These are phyloP conservation scores for Cyanoliseus patagonus DNA, from an alignment of 2,113 vertebrate genomes.

Conservation along the genomic window DNA sequence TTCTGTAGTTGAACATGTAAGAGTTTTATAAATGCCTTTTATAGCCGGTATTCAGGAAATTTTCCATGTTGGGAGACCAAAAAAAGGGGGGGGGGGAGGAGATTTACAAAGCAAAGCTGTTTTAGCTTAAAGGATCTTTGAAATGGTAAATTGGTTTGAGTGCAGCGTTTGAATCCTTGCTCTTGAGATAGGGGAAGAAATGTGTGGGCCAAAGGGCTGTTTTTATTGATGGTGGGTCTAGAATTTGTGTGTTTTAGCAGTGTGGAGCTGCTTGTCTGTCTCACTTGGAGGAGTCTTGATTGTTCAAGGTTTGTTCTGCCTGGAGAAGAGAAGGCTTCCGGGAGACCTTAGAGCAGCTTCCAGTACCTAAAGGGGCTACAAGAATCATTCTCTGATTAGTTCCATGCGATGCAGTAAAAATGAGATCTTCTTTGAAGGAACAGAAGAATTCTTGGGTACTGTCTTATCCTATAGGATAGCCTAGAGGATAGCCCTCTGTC, in stretches of 20 bases:
- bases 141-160: not conserved
- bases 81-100: not conserved
- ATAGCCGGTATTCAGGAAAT: not conserved
- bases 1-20: conserved; percentile 21
- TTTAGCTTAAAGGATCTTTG: not conserved
- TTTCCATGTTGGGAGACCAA: not conserved
- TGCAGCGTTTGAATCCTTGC: not conserved
- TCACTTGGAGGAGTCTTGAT: not conserved
- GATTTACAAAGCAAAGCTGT: not conserved
- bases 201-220: not conserved
- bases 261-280: not conserved
- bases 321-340: not conserved
- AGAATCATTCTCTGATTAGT: not conserved
- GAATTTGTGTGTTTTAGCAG: not conserved
- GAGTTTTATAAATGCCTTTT: conserved; percentile 35
- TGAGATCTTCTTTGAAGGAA: not conserved
- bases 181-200: not conserved
- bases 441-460: not conserved
- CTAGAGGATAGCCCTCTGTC: not conserved
- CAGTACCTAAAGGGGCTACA: not conserved
- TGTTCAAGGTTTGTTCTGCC: not conserved
- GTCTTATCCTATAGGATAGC: not conserved
- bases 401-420: not conserved
- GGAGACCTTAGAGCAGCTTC: too few species aligned
- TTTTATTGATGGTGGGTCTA: not conserved